These are phyloP conservation scores for Cataglyphis albicans DNA, from an alignment of 2,888 invertebrate species.

Conservation along the genomic window DNA sequence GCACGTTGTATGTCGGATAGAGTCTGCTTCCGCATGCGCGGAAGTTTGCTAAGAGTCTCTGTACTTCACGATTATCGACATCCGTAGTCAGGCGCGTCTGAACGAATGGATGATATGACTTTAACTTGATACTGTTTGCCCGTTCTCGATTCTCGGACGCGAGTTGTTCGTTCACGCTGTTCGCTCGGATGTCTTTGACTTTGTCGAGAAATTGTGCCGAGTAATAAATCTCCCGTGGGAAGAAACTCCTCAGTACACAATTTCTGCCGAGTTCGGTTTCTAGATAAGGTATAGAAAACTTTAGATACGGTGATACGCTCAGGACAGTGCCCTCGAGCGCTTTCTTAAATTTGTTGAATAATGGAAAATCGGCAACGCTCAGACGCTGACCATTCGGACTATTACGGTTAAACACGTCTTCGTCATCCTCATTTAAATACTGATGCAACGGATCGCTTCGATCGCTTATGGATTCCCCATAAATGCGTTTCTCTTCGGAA, in stretches of 20 bases:
- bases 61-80: conserved; percentile 89
- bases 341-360: conserved; percentile 91
- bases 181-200: conserved; percentile 77
- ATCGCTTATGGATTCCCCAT: conserved; percentile 89
- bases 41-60: conserved; percentile 93
- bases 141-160: conserved; percentile 63
- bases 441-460: conserved; percentile 93
- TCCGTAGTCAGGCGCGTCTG: conserved; percentile 90
- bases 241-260: conserved; percentile 91
- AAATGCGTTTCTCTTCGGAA: conserved; percentile 84
- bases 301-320: conserved; percentile 95
- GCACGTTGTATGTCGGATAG: conserved; percentile 76
- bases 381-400: conserved; percentile 84
- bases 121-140: conserved; percentile 80
- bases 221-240: conserved; percentile 91
- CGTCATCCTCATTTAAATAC: conserved; percentile 86
- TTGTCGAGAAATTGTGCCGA: conserved; percentile 88
- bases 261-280: conserved; percentile 94
- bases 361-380: conserved; percentile 88
- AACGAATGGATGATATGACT: conserved; percentile 92
- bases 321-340: conserved; percentile 91
- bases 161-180: conserved; percentile 66
- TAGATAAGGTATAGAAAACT: conserved; percentile 94
- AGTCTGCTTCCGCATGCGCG: conserved; percentile 92
- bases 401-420: conserved; percentile 81